These are phyloP conservation scores for Progne subis DNA, from an alignment of 2,113 vertebrate genomes.

Conservation along the genomic window DNA sequence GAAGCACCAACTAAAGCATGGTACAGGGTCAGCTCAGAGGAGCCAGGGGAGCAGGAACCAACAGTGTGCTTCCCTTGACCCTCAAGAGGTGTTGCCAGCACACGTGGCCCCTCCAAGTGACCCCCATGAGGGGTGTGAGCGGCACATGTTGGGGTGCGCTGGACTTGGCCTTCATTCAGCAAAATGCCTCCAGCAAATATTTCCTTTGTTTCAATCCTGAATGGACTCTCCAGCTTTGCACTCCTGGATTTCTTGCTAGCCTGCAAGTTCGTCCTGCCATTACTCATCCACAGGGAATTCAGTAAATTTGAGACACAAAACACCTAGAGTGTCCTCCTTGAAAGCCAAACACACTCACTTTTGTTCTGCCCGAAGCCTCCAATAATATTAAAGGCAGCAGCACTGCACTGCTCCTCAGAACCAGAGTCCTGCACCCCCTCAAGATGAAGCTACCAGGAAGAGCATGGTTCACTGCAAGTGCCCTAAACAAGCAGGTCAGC, in stretches of 20 bases:
- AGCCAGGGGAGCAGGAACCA: not conserved
- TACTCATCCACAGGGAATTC: not conserved
- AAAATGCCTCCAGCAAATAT: not conserved
- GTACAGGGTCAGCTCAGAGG: not conserved
- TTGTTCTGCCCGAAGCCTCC: not conserved
- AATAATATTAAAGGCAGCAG: not conserved
- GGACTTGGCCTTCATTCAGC: not conserved
- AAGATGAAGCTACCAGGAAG: not conserved
- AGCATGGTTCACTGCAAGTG: not conserved
- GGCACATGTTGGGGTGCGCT: rapidly evolving
- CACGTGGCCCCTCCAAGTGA: rapidly evolving
- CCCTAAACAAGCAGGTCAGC: not conserved
- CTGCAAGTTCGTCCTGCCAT: not conserved
- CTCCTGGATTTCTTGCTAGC: not conserved
- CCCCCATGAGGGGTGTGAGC: not conserved
- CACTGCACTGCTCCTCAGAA: rapidly evolving
- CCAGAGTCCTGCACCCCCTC: not conserved
- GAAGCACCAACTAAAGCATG: not conserved
- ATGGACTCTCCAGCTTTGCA: no score
- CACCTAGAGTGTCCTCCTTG: not conserved
- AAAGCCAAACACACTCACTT: not conserved
- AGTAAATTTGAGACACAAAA: not conserved
- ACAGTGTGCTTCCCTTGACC: not conserved
- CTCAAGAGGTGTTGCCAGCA: rapidly evolving
- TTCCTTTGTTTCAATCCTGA: no score